Evolutionary conservation across 2,797 vertebrate species (phyloP), one percentile per base, ranked within the genome.

Genomic region (Bufotes viridis): DNA sequence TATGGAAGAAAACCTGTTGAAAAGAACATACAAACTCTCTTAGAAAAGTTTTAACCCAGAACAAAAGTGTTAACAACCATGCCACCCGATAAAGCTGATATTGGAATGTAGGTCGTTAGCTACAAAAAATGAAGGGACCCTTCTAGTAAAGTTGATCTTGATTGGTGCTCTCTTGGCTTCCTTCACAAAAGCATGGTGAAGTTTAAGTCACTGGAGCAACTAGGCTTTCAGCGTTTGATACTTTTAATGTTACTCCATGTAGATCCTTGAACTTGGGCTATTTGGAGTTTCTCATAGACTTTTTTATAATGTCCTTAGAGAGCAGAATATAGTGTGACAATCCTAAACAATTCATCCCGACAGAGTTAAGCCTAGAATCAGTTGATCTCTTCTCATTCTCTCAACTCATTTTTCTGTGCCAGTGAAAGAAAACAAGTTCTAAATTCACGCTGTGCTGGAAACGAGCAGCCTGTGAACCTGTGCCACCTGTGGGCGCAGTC

Each of bases 391-490:
- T 75, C 72, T n/a, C 34, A 55, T 78, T 78, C 51, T 13, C 14
- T 18, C 49, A 14, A 24, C 51, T 53, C 74, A 78, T 78, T 78
- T 61, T 81, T 65, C 58, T 67, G 15, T 63, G 34, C 78, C 34
- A 67, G 80, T 15, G 51, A 81, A 72, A 76, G 74, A 76, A 76
- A 76, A 76, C 51, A 76, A 76, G 74, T 76, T 76, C 22, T 78
- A 51, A 15, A 53, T 78, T 55, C 74, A 12, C 51, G 51, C 74
- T 53, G 74, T 78, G 74, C 74, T 78, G 74, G n/a, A 78, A 78
- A 55, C 74, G 74, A 78, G 51, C 74, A 78, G 74, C 74, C 74
- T 78, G 51, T 78, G 74, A 55, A 55, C 74, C 74, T 53, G 51
- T 0, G 74, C 74, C 74, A 78, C 74, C 74, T 55, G 74, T 78